A percentile compares a stretch with the other conserved stretches of the same genome.
phyloP scores from a whole-genome alignment of 2,797 vertebrate genomes.

The Bucorvus abyssinicus region DNA sequence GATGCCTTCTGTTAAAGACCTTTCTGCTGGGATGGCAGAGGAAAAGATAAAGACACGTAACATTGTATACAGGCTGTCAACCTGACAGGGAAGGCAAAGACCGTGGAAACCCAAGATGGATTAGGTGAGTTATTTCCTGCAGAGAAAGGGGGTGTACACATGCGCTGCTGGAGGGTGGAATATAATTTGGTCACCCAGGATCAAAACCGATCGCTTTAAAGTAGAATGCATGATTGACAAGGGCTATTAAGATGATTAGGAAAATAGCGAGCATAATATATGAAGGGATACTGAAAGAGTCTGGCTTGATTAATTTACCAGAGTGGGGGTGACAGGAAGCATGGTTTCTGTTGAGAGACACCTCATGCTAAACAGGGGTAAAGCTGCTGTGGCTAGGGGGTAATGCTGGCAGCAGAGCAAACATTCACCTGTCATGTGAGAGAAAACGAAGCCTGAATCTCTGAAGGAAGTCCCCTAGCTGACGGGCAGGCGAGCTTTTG shows the following conservation, averaged over 20 bases:
- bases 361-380: background rate
- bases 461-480: background rate
- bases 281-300: background rate
- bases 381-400: background rate
- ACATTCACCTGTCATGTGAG: accelerated
- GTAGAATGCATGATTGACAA: background rate
- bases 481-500: background rate
- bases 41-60: background rate
- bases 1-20: background rate
- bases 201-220: background rate
- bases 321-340: background rate
- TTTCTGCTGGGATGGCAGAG: background rate
- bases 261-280: background rate
- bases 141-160: background rate
- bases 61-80: background rate
- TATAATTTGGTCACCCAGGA: background rate
- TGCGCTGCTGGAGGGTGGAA: background rate
- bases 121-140: background rate
- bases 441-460: background rate
- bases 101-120: background rate
- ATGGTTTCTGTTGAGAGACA: background rate
- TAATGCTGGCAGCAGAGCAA: background rate
- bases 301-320: background rate
- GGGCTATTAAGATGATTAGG: background rate
- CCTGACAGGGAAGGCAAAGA: background rate